Conservation (phyloP, 2,797 vertebrate species). For the Pelodytes ibericus region DNA sequence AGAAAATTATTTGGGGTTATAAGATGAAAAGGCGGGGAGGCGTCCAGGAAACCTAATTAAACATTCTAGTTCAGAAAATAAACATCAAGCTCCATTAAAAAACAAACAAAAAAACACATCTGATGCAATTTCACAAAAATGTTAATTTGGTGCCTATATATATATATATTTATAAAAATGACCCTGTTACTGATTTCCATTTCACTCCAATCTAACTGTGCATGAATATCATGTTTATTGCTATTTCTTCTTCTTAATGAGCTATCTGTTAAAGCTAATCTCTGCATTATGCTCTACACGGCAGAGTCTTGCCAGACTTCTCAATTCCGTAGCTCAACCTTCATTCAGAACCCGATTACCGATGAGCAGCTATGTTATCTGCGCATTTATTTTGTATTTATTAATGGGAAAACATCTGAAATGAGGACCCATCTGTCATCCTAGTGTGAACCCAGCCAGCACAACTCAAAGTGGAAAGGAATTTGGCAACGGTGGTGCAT, state of each 20-base stretch:
- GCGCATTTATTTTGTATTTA: slow-evolving; percentile 49
- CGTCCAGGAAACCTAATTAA: too few species aligned
- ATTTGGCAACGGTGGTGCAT: slow-evolving; percentile 38
- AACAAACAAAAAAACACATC: too few species aligned
- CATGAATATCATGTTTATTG: neutral
- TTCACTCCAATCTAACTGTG: neutral
- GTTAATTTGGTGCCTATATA: too few species aligned
- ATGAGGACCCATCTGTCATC: slow-evolving; percentile 58
- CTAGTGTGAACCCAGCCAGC: slow-evolving; percentile 51
- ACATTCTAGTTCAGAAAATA: too few species aligned
- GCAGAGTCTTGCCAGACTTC: neutral
- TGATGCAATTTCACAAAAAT: too few species aligned
- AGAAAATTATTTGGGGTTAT: too few species aligned
- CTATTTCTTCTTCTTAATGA: slow-evolving; percentile 15
- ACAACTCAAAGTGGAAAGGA: slow-evolving; percentile 48
- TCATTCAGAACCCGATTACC: slow-evolving; percentile 56
- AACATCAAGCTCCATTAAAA: too few species aligned
- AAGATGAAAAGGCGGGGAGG: too few species aligned
- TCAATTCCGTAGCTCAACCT: slow-evolving; percentile 46
- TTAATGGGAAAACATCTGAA: slow-evolving; percentile 59
- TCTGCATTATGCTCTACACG: slow-evolving; percentile 13
- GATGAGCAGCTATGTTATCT: slow-evolving; percentile 42
- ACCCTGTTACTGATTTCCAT: neutral
- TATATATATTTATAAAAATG: neutral
- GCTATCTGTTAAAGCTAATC: neutral